phyloP scores from a whole-genome alignment of 2,888 invertebrate species.

The Hyposoter didymator region DNA sequence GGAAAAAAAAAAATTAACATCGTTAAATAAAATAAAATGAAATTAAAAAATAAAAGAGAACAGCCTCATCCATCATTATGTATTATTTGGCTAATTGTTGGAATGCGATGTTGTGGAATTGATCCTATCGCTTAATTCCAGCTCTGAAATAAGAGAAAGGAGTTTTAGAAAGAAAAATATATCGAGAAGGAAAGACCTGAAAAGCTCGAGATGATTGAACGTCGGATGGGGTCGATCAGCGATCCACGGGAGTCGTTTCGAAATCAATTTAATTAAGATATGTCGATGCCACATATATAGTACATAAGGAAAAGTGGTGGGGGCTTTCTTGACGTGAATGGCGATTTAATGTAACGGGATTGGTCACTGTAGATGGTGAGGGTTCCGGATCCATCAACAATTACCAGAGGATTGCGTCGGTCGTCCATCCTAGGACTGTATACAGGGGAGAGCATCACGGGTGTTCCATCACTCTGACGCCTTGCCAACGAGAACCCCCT shows the following conservation, averaged over 20 bases:
- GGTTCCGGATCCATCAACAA: conserved; percentile 70
- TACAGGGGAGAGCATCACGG: conserved; percentile 33
- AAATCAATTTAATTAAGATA: conserved; percentile 73
- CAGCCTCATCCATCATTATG: conserved; percentile 17
- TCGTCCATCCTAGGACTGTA: not conserved
- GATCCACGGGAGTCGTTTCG: conserved; percentile 71
- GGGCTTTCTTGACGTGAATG: conserved; percentile 29
- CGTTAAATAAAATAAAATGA: no score
- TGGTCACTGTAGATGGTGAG: conserved; percentile 45
- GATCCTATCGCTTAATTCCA: conserved; percentile 18
- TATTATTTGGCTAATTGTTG: conserved; percentile 12
- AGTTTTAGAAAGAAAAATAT: conserved; percentile 3
- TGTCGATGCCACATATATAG: conserved; percentile 56
- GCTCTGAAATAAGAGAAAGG: not conserved
- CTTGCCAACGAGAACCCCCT: conserved; percentile 24
- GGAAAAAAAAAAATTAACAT: not conserved
- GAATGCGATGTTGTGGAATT: conserved; percentile 17
- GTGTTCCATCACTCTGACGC: conserved; percentile 60
- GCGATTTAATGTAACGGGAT: conserved; percentile 35
- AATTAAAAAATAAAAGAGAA: not conserved
- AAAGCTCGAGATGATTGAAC: conserved; percentile 69
- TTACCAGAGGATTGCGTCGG: conserved; percentile 66
- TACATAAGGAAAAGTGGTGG: not conserved
- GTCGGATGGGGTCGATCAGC: conserved; percentile 62
- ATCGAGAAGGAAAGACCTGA: conserved; percentile 4